Base-by-base conservation (phyloP, 2,888 invertebrate genomes). In the Hydroisotoma schaefferi region DNA sequence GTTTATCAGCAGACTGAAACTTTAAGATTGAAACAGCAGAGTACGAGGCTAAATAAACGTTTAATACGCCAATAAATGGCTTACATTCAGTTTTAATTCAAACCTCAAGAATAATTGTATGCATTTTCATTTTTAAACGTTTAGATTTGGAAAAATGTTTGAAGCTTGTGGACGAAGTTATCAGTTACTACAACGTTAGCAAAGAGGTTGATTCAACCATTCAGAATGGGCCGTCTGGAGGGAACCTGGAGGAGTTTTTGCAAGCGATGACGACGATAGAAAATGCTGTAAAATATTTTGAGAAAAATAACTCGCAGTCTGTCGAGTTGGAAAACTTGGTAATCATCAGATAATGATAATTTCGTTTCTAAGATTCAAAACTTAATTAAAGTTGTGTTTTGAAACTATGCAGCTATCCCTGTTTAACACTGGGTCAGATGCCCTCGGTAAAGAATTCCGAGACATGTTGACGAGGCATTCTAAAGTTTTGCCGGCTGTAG, bases 1-100 rank as follows among this genome's bases (percentile, higher is more conserved):
- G 88, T 97, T 20, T 97, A 97, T 74, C 90, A 93, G 75, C 91
- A 95, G 77, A 97, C 97, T 1, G 94, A 93, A 55, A 88, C 89
- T 74, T 78, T 97, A 20, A 93, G 97, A 76, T 85, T 87, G 63
- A 85, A 92, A 67, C 94, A 97, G 77, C 88, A 90, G 73, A 95
- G 94, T 94, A 82, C 20, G 33, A 33, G 8, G 15, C 37, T 29
- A 48, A 10, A 27, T n/a, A n/a, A 38, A 15, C 25, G 43, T 20
- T 23, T 37, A 33, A 8, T 49, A 22, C 15, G 15, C 23, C n/a
- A 3, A 15, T 20, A 22, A 4, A 20, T 37, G 20, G 20, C 20
- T 37, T 8, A 15, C 44, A 23, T 18, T 27, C 6, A 8, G 6
- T 33, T 22, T 54, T 6, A 20, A 18, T 15, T 18, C 12, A 33